Percentiles rank a stretch among this genome's conserved stretches.
phyloP scores from a whole-genome alignment of 1,140 invertebrate genomes.

The Bombus picipes region DNA sequence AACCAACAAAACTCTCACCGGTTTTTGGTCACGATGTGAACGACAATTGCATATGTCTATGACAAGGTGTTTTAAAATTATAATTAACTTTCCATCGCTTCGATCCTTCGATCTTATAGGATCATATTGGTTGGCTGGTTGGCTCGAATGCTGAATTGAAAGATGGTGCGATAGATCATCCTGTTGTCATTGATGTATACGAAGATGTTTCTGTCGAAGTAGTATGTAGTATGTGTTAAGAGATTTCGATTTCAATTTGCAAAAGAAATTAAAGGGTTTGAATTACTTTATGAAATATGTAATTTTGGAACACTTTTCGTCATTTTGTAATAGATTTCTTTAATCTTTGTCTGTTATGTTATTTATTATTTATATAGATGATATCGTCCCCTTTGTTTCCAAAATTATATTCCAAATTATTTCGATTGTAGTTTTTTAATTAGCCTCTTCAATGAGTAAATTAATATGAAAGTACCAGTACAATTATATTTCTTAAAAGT shows the following conservation, averaged over 20 bases:
- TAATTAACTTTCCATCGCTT: slow-evolving; percentile 7
- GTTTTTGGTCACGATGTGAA: slow-evolving; percentile 22
- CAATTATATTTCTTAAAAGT: too few relatives aligned
- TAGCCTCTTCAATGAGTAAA: background rate
- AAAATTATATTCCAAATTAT: background rate
- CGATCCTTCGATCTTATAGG: background rate
- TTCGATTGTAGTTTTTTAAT: too few relatives aligned
- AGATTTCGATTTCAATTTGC: background rate
- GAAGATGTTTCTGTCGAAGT: background rate
- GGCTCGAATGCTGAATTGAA: background rate
- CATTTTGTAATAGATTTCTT: background rate
- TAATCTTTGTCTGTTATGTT: background rate
- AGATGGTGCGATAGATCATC: background rate
- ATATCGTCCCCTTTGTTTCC: too few relatives aligned
- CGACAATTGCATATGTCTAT: background rate
- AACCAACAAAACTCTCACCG: slow-evolving; percentile 43
- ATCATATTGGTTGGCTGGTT: background rate
- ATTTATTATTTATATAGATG: background rate
- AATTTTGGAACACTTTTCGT: too few relatives aligned
- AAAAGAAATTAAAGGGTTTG: background rate
- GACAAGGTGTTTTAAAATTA: slow-evolving; percentile 9
- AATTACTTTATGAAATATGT: background rate
- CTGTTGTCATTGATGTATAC: background rate
- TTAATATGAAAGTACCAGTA: background rate
- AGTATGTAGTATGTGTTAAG: background rate